A percentile compares a stretch with the other conserved stretches of the same genome.
phyloP scores from a whole-genome alignment of 2,797 vertebrate species.

The Sebastes kiyomatsui region DNA sequence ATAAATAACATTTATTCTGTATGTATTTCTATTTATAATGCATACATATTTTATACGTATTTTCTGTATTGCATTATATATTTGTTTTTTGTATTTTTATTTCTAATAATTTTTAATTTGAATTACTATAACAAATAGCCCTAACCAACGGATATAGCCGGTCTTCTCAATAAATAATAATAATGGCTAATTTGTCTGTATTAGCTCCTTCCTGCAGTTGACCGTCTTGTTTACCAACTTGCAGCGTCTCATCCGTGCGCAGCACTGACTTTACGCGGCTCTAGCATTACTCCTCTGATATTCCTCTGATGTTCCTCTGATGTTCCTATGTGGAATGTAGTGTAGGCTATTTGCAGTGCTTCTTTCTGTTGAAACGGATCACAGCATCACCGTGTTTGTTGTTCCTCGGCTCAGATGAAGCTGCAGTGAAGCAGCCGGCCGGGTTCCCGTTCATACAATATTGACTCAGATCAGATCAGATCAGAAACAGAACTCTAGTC shows the following conservation, averaged over 20 bases:
- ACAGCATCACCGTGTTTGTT: conserved; percentile 12
- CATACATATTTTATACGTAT: background rate
- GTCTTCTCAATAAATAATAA: background rate
- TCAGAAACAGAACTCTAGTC: background rate
- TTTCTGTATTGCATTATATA: background rate
- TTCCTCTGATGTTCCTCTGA: background rate
- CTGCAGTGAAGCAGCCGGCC: conserved; percentile 11
- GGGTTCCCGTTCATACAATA: background rate
- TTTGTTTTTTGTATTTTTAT: background rate
- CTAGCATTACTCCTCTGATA: background rate
- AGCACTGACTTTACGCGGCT: background rate
- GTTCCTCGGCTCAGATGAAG: conserved; percentile 35
- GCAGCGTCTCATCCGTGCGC: background rate
- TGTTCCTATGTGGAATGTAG: background rate
- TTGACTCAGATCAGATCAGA: background rate
- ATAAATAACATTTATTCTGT: background rate
- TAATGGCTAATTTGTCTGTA: background rate
- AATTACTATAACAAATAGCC: background rate
- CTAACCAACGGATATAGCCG: background rate
- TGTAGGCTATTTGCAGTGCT: background rate
- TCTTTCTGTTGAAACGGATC: background rate
- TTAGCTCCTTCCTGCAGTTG: background rate
- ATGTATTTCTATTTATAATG: background rate
- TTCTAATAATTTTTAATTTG: background rate
- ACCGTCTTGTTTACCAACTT: background rate